Base-by-base conservation (phyloP, 30 jellyfish, hydroid and myxozoan genomes). In the Aurelia coerulea region DNA sequence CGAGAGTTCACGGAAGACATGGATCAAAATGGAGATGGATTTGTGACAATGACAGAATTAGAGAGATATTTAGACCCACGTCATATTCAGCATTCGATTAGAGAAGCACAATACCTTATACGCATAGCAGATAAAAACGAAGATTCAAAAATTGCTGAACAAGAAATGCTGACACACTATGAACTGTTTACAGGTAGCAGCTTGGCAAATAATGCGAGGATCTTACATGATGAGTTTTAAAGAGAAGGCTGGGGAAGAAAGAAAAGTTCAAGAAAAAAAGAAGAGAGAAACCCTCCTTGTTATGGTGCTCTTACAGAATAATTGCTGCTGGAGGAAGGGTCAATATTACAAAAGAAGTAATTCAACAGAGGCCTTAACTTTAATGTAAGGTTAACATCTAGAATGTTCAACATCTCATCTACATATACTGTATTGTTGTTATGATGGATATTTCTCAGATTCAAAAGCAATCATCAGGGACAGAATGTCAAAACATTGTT, bases 151-250 rank as follows among this genome's bases (percentile, higher is more conserved):
- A 73, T 94, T 39, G 77, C 81, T 8, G 99, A 94, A 66, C 91
- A 85, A 14, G 99, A 94, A 74, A 94, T 94, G 97, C 76, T 94
- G 33, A 66, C 88, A 29, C 88, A 89, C 68, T 94, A 88, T 74
- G 88, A 74, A 2, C 63, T 88, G 68, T 94, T 88, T 42, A 94
- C 99, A 41, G 99, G 99, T 12, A 94, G 99, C 69, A 88, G 96
- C 23, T 84, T 94, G 63, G 85, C 96, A 37, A 89, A 89, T 68
- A 79, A 83, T 68, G 97, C 97, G 11, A 76, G 90, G 60, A 76
- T 86, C 4, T 68, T 94, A 2, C 99, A 94, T 65, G 99, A 94
- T 76, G 99, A 94, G 65, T 94, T 94, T 78, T 94, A 85, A 31
- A 60, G 3, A 17, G 34, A 16, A 53, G 16, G 65, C 15, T 53